phyloP scores from a whole-genome alignment of 2,797 vertebrate species.

The Propithecus deckenii region DNA sequence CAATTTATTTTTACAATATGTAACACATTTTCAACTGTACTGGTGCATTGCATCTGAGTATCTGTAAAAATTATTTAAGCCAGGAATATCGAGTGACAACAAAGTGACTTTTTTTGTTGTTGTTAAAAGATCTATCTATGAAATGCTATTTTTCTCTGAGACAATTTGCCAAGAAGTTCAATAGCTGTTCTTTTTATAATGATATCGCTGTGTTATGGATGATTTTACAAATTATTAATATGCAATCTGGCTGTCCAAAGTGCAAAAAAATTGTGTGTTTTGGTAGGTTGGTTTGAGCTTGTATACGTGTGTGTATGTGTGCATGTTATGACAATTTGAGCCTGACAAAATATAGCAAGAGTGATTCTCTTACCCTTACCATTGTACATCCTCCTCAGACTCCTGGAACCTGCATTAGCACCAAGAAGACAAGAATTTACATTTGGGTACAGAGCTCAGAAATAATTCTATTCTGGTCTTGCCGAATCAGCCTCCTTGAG shows the following conservation, averaged over 20 bases:
- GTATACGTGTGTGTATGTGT: not conserved
- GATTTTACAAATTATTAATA: constrained; percentile 80
- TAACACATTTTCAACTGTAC: constrained; percentile 51
- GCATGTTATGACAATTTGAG: not conserved
- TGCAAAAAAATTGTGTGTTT: not conserved
- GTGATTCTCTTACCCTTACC: not conserved
- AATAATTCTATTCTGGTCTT: not conserved
- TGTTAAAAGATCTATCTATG: constrained; percentile 71
- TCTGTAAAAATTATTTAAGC: constrained; percentile 75
- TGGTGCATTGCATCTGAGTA: constrained; percentile 55
- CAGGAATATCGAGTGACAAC: constrained; percentile 76
- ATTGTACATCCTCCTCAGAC: not conserved
- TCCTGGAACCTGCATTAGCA: not conserved
- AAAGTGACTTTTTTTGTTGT: constrained; percentile 71
- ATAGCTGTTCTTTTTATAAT: constrained; percentile 71
- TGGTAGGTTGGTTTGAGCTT: not conserved
- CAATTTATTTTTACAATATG: constrained; percentile 25
- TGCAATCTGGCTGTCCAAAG: not conserved
- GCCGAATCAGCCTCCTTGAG: not conserved
- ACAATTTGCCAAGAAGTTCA: constrained; percentile 75
- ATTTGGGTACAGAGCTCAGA: not conserved
- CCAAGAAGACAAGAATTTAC: not conserved
- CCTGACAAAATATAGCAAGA: not conserved
- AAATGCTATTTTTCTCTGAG: constrained; percentile 76
- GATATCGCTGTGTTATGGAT: constrained; percentile 75